phyloP scores from a whole-genome alignment of 2,797 vertebrate species.

The Coregonus suidteri region DNA sequence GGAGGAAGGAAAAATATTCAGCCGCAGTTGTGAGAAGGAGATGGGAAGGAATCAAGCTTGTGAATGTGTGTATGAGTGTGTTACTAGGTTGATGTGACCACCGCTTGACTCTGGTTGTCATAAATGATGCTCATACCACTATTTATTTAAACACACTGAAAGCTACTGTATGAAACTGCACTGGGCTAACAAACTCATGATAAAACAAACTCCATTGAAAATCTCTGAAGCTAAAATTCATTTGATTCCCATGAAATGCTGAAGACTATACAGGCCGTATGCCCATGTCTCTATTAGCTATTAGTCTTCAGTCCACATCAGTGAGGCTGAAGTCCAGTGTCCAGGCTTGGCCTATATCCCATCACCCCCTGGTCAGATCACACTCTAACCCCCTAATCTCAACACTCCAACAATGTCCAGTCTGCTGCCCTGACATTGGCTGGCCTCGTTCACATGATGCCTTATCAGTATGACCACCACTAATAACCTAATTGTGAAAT shows the following conservation, averaged over 20 bases:
- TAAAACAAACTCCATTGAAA: too few relatives aligned
- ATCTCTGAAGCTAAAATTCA: too few relatives aligned
- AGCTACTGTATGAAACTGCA: neutral
- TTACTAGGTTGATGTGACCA: slow-evolving; percentile 4
- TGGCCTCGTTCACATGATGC: slow-evolving; percentile 43
- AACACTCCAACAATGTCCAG: slow-evolving; percentile 68
- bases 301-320: neutral
- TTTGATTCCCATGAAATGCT: too few relatives aligned
- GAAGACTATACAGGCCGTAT: too few relatives aligned
- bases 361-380: slow-evolving; percentile 29
- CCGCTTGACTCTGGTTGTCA: too few relatives aligned
- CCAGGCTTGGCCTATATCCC: slow-evolving; percentile 40
- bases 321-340: slow-evolving; percentile 61
- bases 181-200: neutral
- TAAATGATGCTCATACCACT: too few relatives aligned
- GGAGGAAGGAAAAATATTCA: neutral
- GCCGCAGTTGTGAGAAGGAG: neutral
- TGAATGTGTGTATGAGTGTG: neutral
- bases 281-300: too few relatives aligned
- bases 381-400: slow-evolving; percentile 66
- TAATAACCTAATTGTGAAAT: slow-evolving; percentile 66
- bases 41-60: neutral
- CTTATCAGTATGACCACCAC: slow-evolving; percentile 63
- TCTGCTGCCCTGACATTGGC: slow-evolving; percentile 48
- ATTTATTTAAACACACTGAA: neutral